Percentiles rank a stretch among this genome's conserved stretches.
phyloP scores from a whole-genome alignment of 2,113 vertebrate species.

The Corythaeola cristata region DNA sequence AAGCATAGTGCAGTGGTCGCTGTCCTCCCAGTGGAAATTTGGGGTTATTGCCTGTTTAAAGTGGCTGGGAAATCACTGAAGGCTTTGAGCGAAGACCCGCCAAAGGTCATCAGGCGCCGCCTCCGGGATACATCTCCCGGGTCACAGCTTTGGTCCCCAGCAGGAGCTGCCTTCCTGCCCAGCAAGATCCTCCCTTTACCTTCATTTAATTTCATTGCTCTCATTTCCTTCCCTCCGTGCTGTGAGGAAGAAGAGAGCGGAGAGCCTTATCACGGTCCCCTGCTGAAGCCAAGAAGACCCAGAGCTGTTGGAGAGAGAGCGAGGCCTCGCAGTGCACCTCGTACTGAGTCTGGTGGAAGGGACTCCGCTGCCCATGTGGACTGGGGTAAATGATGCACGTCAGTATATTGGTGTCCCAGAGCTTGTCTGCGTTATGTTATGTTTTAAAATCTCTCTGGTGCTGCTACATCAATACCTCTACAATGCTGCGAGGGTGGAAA shows the following conservation, averaged over 20 bases:
- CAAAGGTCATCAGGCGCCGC: rapidly evolving
- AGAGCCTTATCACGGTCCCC: background rate
- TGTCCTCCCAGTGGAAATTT: background rate
- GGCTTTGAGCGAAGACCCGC: background rate
- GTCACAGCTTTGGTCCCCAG: rapidly evolving
- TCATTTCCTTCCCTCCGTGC: background rate
- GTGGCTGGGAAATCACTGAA: background rate
- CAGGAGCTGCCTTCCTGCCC: background rate
- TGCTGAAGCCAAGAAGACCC: background rate
- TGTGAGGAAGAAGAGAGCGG: rapidly evolving
- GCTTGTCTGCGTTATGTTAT: background rate
- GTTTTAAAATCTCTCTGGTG: background rate
- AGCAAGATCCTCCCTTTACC: background rate
- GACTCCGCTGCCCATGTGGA: rapidly evolving
- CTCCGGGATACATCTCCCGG: background rate
- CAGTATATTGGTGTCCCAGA: background rate
- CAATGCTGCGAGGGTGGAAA: background rate
- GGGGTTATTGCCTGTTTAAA: background rate
- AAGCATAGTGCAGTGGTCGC: background rate
- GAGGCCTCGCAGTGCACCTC: background rate
- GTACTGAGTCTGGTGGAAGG: background rate
- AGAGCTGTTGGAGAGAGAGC: background rate
- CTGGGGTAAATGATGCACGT: background rate
- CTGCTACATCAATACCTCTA: background rate
- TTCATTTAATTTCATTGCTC: background rate